Evolutionary conservation across 2,797 vertebrate species (phyloP).

Genomic region (Synaphobranchus kaupii): DNA sequence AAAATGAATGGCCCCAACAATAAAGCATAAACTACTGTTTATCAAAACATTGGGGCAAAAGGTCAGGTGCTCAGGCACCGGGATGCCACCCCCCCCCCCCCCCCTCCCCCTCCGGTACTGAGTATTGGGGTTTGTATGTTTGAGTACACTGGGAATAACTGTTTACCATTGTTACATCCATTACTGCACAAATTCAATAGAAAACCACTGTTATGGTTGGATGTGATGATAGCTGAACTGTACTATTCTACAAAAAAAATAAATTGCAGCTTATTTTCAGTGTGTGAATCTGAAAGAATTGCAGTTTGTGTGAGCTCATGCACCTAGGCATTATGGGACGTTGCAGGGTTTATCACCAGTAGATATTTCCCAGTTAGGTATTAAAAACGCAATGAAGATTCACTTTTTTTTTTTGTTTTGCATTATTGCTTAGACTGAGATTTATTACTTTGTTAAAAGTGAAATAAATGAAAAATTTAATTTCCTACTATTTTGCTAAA

Average conservation of each 20-base stretch:
- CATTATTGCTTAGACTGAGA: background rate
- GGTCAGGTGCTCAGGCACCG: no score
- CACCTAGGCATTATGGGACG: background rate
- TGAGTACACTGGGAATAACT: background rate
- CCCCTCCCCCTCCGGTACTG: no score
- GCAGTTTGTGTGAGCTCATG: background rate
- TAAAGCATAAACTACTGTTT: no score
- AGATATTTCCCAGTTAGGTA: background rate
- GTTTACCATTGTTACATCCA: background rate
- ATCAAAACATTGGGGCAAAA: no score
- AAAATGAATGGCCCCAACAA: no score
- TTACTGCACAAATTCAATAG: background rate
- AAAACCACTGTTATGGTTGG: background rate
- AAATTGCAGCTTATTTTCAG: background rate
- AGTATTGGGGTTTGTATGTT: background rate
- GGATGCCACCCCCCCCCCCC: no score
- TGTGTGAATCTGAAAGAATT: background rate
- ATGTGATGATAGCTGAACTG: background rate
- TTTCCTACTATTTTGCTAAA: background rate
- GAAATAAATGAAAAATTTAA: background rate
- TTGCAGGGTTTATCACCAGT: background rate
- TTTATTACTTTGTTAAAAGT: constrained; percentile 10
- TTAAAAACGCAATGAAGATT: background rate
- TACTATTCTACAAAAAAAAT: background rate
- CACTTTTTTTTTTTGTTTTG: background rate